Conservation (phyloP, 2,888 invertebrate genomes). For the Synanthedon myopaeformis region DNA sequence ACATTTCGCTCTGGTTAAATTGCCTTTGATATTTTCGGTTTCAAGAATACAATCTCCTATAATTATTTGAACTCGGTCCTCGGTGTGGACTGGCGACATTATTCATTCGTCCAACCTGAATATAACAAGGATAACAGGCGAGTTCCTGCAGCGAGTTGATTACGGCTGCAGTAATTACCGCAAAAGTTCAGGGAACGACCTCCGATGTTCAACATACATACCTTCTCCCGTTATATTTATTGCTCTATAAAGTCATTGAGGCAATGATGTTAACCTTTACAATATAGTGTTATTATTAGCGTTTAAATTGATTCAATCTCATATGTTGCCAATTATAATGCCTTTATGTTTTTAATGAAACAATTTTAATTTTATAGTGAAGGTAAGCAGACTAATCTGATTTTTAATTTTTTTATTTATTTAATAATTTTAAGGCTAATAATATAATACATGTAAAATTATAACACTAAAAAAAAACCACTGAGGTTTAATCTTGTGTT, state of each 20-base stretch:
- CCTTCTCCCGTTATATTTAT: not conserved
- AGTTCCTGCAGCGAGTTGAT: conserved; percentile 5
- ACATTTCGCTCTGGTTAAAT: not conserved
- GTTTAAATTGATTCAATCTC: not conserved
- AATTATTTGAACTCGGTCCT: not conserved
- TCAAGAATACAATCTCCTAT: not conserved
- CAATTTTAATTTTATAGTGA: too few relatives aligned
- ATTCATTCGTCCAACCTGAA: conserved; percentile 1
- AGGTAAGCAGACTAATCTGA: too few relatives aligned
- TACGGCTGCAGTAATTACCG: conserved; percentile 13
- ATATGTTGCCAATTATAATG: too few relatives aligned
- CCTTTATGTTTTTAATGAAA: too few relatives aligned
- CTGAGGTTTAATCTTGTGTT: too few relatives aligned
- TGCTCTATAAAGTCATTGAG: not conserved
- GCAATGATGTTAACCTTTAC: not conserved
- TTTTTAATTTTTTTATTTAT: too few relatives aligned
- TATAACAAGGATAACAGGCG: conserved; percentile 1
- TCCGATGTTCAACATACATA: conserved; percentile 8
- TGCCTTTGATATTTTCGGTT: not conserved
- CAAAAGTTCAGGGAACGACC: conserved; percentile 17
- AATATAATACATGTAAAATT: too few relatives aligned
- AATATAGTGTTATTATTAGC: not conserved
- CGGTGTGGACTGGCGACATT: not conserved
- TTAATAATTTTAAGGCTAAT: too few relatives aligned
- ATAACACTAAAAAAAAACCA: too few relatives aligned